phyloP scores from a whole-genome alignment of 2,113 vertebrate species.

The Leiothrix lutea region DNA sequence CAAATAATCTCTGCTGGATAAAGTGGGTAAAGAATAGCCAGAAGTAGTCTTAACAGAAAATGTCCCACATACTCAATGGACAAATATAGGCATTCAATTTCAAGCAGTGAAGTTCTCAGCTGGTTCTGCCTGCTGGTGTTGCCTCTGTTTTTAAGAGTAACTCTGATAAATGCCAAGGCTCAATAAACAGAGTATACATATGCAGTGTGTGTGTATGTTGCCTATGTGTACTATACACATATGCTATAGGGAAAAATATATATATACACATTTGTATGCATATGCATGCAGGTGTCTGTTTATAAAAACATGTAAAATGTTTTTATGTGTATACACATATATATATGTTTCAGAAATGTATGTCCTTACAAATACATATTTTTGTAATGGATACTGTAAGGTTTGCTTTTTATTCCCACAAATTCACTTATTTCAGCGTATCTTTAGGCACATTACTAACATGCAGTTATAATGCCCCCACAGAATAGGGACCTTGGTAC shows the following conservation, averaged over 20 bases:
- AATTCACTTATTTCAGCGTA: neutral
- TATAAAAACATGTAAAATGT: neutral
- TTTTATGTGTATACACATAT: neutral
- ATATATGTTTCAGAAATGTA: neutral
- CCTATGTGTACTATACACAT: neutral
- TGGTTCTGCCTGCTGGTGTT: neutral
- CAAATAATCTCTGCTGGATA: neutral
- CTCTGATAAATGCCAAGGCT: neutral
- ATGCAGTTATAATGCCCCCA: neutral
- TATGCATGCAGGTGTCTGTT: neutral
- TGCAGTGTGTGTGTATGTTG: neutral
- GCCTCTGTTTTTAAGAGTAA: neutral
- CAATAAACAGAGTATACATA: neutral
- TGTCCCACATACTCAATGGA: neutral
- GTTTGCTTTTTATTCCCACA: neutral
- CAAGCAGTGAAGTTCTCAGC: neutral
- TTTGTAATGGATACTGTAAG: neutral
- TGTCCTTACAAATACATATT: neutral
- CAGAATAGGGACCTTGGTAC: neutral
- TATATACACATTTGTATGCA: neutral
- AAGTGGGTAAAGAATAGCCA: neutral
- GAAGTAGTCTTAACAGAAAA: neutral
- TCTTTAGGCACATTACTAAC: neutral
- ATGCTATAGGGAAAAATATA: neutral
- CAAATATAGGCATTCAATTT: neutral